These are phyloP conservation scores for Etheostoma spectabile DNA, from an alignment of 2,113 vertebrate species.

Conservation along the genomic window DNA sequence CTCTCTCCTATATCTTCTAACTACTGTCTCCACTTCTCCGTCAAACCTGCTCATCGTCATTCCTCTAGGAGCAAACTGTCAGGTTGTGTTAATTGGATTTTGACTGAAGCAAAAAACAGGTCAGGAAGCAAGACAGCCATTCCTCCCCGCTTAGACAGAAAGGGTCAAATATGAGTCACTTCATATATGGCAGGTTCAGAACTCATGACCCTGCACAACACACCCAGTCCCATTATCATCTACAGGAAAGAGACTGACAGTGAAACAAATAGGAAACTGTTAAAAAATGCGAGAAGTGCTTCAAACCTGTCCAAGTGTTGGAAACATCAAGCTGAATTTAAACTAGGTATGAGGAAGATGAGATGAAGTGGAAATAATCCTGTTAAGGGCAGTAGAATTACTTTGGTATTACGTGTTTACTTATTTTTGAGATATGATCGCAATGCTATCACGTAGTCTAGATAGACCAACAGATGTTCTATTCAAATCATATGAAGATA, in stretches of 20 bases:
- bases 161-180: conserved; percentile 65
- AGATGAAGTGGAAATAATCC: conserved; percentile 39
- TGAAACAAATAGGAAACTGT: conserved; percentile 41
- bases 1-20: background rate
- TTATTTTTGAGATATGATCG: conserved; percentile 8
- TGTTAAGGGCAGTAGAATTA: background rate
- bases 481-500: conserved; percentile 14
- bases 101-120: conserved; percentile 33
- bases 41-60: conserved; percentile 64
- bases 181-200: conserved; percentile 36
- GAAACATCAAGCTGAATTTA: conserved; percentile 38
- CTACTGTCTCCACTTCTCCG: conserved; percentile 20
- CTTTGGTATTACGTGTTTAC: background rate
- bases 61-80: conserved; percentile 68
- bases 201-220: conserved; percentile 28
- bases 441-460: background rate
- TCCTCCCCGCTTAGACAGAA: conserved; percentile 42
- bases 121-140: conserved; percentile 40
- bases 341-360: conserved; percentile 10
- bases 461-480: background rate
- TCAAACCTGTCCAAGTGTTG: conserved; percentile 42
- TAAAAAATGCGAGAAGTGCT: conserved; percentile 7
- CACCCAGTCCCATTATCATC: conserved; percentile 33
- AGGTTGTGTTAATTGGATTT: conserved; percentile 59
- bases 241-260: conserved; percentile 41